Evolutionary conservation across 2,797 vertebrate species (phyloP).

Genomic region (Harpagifer antarcticus): DNA sequence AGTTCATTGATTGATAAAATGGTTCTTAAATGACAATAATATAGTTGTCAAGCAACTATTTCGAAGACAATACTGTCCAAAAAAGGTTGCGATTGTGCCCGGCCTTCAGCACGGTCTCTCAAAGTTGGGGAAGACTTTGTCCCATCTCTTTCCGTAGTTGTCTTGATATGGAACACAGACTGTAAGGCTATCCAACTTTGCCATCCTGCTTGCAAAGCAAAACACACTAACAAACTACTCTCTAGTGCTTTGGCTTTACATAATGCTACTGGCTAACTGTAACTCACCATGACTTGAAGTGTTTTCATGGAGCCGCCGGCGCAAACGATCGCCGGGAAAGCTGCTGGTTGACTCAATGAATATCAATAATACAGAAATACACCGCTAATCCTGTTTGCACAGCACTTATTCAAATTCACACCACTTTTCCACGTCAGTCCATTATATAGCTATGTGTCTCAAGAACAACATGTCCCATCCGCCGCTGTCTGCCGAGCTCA

Average conservation of each 20-base stretch:
- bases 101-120: background rate
- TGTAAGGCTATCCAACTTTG: constrained; percentile 6
- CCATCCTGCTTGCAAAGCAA: constrained; percentile 30
- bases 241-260: constrained; percentile 42
- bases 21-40: background rate
- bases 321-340: constrained; percentile 44
- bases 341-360: constrained; percentile 57
- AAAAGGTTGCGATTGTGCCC: background rate
- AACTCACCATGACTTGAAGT: constrained; percentile 57
- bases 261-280: constrained; percentile 48
- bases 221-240: constrained; percentile 41
- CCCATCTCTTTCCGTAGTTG: background rate
- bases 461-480: constrained; percentile 74
- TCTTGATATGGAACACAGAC: background rate
- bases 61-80: background rate
- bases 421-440: constrained; percentile 64
- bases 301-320: constrained; percentile 52
- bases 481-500: constrained; percentile 68
- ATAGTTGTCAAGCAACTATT: background rate
- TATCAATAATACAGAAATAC: constrained; percentile 72
- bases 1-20: background rate
- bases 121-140: background rate
- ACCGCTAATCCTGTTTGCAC: constrained; percentile 64
- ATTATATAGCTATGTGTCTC: constrained; percentile 68
- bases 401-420: constrained; percentile 72